phyloP scores from a whole-genome alignment of 1,140 invertebrate genomes.

The Drosophila subobscura region DNA sequence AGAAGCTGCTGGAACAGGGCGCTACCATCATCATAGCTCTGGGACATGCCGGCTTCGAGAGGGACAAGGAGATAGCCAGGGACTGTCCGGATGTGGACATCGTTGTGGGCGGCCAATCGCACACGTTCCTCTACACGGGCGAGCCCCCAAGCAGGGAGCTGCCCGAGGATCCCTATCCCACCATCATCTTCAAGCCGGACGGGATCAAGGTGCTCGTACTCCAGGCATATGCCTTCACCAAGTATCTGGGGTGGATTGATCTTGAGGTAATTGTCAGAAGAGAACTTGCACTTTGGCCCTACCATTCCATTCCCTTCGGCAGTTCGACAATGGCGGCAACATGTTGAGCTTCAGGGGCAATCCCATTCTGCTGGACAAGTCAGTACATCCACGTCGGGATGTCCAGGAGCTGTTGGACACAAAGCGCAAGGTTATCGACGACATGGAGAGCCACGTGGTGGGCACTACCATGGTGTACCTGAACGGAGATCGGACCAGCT shows the following conservation, averaged over 20 bases:
- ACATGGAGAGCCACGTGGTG: conserved; percentile 85
- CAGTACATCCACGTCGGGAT: conserved; percentile 86
- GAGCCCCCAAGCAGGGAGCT: conserved; percentile 26
- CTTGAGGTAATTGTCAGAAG: conserved; percentile 41
- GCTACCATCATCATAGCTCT: conserved; percentile 94
- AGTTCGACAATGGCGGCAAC: conserved; percentile 90
- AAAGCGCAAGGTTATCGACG: conserved; percentile 85
- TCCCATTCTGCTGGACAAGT: conserved; percentile 90
- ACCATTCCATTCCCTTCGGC: neutral
- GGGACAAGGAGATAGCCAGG: conserved; percentile 90
- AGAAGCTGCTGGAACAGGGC: conserved; percentile 86
- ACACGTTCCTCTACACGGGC: conserved; percentile 88
- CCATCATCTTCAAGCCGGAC: conserved; percentile 88
- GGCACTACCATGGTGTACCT: conserved; percentile 88
- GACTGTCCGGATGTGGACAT: conserved; percentile 92
- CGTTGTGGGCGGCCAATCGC: conserved; percentile 95
- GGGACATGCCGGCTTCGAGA: conserved; percentile 93
- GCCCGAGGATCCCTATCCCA: conserved; percentile 91
- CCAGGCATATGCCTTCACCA: conserved; percentile 95
- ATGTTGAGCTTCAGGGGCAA: conserved; percentile 88
- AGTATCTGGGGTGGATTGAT: conserved; percentile 93
- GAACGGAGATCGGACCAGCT: conserved; percentile 83
- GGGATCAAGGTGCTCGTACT: conserved; percentile 90
- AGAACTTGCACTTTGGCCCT: neutral
- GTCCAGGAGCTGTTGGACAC: conserved; percentile 86